phyloP scores from a whole-genome alignment of 1,140 invertebrate species.

The Trypoxylus dichotomus region DNA sequence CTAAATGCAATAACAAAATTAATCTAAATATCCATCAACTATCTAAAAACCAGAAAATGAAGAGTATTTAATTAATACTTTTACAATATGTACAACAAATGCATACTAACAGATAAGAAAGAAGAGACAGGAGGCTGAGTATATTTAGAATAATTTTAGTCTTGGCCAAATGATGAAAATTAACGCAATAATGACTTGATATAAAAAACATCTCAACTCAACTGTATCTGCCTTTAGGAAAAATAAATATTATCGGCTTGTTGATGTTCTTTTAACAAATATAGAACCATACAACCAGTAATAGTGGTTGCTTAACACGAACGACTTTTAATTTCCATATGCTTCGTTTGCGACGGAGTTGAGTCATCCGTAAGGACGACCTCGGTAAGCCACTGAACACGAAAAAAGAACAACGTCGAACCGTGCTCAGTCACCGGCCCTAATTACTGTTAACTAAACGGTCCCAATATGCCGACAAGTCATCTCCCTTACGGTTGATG shows the following conservation, averaged over 20 bases:
- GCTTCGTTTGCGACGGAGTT: not conserved
- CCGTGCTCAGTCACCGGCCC: conserved; percentile 2
- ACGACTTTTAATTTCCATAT: not conserved
- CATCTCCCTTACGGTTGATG: conserved; percentile 10
- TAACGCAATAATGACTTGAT: too few species aligned
- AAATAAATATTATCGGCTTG: not conserved
- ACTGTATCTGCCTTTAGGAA: too few species aligned
- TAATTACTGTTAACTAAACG: conserved; percentile 24
- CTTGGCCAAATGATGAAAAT: too few species aligned
- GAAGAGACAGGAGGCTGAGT: too few species aligned
- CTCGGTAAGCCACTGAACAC: not conserved
- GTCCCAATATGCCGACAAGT: conserved; percentile 21
- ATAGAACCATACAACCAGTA: not conserved
- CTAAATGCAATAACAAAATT: too few species aligned
- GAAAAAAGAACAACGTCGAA: not conserved
- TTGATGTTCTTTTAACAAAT: not conserved
- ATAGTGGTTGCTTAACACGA: not conserved
- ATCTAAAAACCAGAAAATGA: too few species aligned
- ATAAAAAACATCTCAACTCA: too few species aligned
- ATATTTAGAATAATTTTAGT: too few species aligned
- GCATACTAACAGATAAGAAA: too few species aligned
- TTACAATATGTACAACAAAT: too few species aligned
- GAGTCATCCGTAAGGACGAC: not conserved
- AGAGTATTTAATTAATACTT: too few species aligned
- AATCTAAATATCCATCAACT: too few species aligned